Conservation (phyloP, 2,888 invertebrate species). For the Sipha maydis region DNA sequence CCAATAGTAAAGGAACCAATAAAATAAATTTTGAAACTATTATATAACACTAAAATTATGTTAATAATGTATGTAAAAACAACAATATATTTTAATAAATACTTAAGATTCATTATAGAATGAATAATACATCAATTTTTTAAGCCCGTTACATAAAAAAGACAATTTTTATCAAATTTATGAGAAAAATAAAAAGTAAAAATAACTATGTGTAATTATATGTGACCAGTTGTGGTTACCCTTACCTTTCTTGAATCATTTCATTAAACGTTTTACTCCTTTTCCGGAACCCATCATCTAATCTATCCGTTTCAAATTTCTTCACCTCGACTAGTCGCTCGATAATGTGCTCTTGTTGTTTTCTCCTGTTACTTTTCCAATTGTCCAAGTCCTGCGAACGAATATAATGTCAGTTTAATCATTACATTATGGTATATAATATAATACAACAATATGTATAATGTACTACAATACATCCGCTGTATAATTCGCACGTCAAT, state of each 20-base stretch:
- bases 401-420: constrained; percentile 42
- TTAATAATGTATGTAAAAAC: neutral
- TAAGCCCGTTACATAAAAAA: constrained; percentile 3
- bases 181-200: neutral
- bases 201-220: constrained; percentile 6
- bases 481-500: neutral
- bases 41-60: neutral
- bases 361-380: constrained; percentile 93
- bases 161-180: constrained; percentile 4
- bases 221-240: constrained; percentile 17
- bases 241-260: constrained; percentile 89
- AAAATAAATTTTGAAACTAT: neutral
- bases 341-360: constrained; percentile 90
- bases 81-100: neutral
- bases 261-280: constrained; percentile 94
- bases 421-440: neutral
- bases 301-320: constrained; percentile 80
- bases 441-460: neutral
- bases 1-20: neutral
- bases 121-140: neutral
- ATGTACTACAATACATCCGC: neutral
- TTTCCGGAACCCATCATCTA: constrained; percentile 76
- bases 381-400: constrained; percentile 83
- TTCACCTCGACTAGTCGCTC: constrained; percentile 90
- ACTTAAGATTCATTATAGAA: too few species aligned